Evolutionary conservation across 2,797 vertebrate species (phyloP), one percentile per base, ranked within the genome.

Genomic region (Sebastiscus tertius): DNA sequence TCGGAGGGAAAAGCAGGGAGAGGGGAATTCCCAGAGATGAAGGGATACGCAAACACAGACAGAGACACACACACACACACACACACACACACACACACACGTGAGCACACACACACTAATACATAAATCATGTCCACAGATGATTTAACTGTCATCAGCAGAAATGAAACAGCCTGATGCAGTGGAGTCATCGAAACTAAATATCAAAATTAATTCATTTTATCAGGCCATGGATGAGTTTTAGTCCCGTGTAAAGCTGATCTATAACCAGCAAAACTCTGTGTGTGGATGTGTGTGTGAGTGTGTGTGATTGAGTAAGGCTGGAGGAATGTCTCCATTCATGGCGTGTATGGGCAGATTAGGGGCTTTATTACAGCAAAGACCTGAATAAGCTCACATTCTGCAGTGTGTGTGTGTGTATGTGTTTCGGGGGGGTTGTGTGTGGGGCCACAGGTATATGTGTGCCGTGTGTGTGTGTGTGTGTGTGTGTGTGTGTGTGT

Each of bases 11-110:
- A 81, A 39, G 68, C 67, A 68, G 79, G 49, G 76, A 78, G 77
- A 76, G 91, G 93, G 93, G 92, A 93, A 91, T 94, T 94, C 94
- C 93, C 93, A 81, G 83, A 88, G 84, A 90, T 87, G 86, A 81
- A 84, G 82, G 83, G 84, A 90, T 76, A 83, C 14, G 70, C 82
- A 77, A 82, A 90, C 80, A 75, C 78, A 87, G 78, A 89, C 83
- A 72, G 36, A 80, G 68, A 56, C 31, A 18, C 42, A 33, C 42
- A 62, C 49, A 71, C 64, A 9, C 31, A 33, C 31, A 33, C 31
- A 33, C 31, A 27, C 31, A 29, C 31, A 55, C 29, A n/a, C n/a
- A n/a, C n/a, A n/a, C n/a, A n/a, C n/a, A 27, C 42, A 24, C 42
- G 49, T 26, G 27, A 33, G 27, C 42, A 27, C 31, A 24, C 33